These are phyloP conservation scores for Rhombomys opimus DNA, from an alignment of 2,113 vertebrate species.

Conservation along the genomic window DNA sequence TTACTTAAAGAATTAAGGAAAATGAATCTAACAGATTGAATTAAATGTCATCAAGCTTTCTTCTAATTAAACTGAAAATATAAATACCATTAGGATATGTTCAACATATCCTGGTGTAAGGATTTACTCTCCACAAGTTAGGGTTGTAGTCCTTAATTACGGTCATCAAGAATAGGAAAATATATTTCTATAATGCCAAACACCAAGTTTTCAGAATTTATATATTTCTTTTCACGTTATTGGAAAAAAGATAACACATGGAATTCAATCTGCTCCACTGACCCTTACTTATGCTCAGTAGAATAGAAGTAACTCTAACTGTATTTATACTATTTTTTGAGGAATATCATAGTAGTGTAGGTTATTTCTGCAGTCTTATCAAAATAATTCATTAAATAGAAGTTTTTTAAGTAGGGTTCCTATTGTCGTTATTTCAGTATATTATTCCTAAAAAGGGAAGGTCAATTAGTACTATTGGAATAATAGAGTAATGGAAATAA, in stretches of 20 bases:
- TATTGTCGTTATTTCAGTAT: not conserved
- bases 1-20: conserved; percentile 25
- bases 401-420: not conserved
- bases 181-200: conserved; percentile 48
- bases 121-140: conserved; percentile 4
- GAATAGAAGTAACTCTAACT: not conserved
- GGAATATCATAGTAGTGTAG: not conserved
- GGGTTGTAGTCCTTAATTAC: conserved; percentile 56
- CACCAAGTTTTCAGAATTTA: conserved; percentile 44
- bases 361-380: not conserved
- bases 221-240: not conserved
- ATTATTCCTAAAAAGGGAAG: not conserved
- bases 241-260: not conserved
- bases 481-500: not conserved
- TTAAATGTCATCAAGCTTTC: conserved; percentile 62
- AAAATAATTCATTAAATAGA: not conserved
- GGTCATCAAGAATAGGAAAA: not conserved
- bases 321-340: not conserved
- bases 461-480: not conserved
- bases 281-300: not conserved
- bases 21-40: conserved; percentile 68
- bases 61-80: conserved; percentile 74
- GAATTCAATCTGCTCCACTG: not conserved
- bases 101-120: conserved; percentile 43
- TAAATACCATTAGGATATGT: conserved; percentile 39